Conservation (phyloP, 2,888 invertebrate genomes). For the Drosophila vallismaia region DNA sequence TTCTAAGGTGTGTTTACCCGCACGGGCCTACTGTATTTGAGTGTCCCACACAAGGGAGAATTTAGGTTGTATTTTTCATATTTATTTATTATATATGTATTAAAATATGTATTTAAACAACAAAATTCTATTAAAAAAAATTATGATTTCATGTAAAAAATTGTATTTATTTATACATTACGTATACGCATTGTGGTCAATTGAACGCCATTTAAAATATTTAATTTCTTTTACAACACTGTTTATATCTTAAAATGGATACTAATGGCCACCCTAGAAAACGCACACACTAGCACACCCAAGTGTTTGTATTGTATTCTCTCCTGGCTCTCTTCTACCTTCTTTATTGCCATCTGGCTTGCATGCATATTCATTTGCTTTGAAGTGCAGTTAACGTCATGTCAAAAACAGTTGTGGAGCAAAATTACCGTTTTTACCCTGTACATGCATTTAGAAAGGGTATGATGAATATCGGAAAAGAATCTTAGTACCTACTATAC, state of each 20-base stretch:
- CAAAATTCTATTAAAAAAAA: too few species aligned
- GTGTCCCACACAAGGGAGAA: neutral
- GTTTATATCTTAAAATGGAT: neutral
- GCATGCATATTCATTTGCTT: slow-evolving; percentile 15
- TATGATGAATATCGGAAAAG: too few species aligned
- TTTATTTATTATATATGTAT: too few species aligned
- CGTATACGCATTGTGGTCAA: neutral
- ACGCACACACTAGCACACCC: slow-evolving; percentile 2
- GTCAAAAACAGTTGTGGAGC: slow-evolving; percentile 34
- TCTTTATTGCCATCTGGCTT: neutral
- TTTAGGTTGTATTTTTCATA: neutral
- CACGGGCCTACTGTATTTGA: neutral
- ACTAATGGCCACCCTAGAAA: slow-evolving; percentile 10
- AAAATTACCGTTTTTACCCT: slow-evolving; percentile 23
- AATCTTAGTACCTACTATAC: too few species aligned
- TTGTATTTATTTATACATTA: neutral
- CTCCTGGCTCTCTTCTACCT: slow-evolving; percentile 2
- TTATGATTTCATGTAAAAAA: too few species aligned
- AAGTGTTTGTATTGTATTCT: neutral
- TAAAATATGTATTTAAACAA: too few species aligned
- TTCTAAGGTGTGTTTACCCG: slow-evolving; percentile 6
- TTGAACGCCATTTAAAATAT: too few species aligned
- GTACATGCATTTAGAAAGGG: neutral
- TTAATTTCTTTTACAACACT: too few species aligned
- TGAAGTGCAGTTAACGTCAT: slow-evolving; percentile 36